Evolutionary conservation across 2,888 invertebrate genomes (phyloP).

Genomic region (Drepanosiphum platanoidis): DNA sequence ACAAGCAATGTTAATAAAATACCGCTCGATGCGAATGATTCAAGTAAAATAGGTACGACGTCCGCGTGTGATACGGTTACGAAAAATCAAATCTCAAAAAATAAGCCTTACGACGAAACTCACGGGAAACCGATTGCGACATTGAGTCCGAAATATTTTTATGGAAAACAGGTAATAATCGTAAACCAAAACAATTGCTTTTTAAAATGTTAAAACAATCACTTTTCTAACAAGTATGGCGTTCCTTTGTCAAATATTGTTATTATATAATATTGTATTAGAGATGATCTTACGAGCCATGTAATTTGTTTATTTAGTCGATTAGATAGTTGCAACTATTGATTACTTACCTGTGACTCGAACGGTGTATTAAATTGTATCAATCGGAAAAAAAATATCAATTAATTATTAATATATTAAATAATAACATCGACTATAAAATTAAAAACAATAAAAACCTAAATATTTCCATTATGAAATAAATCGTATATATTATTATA

Average conservation of each 20-base stretch:
- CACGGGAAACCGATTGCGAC: not conserved
- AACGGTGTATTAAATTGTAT: no score
- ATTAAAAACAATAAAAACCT: no score
- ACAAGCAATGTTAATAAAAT: not conserved
- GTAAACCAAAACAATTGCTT: not conserved
- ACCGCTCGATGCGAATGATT: not conserved
- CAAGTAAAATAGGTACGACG: not conserved
- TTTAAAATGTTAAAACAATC: not conserved
- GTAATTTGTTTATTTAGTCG: no score
- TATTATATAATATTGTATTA: not conserved
- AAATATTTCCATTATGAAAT: no score
- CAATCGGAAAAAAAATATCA: no score
- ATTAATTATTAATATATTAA: no score
- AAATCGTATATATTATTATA: no score
- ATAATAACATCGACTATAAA: no score
- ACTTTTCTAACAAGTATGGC: not conserved
- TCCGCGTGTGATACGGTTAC: not conserved
- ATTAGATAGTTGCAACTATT: no score
- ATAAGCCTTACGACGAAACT: not conserved
- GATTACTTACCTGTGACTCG: no score
- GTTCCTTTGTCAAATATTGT: no score
- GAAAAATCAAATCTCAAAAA: not conserved
- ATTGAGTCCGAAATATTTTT: not conserved
- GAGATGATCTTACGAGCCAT: not conserved
- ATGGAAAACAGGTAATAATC: slow-evolving; percentile 10